Evolutionary conservation across 2,797 vertebrate genomes (phyloP).

Genomic region (Diplodus puntazzo): DNA sequence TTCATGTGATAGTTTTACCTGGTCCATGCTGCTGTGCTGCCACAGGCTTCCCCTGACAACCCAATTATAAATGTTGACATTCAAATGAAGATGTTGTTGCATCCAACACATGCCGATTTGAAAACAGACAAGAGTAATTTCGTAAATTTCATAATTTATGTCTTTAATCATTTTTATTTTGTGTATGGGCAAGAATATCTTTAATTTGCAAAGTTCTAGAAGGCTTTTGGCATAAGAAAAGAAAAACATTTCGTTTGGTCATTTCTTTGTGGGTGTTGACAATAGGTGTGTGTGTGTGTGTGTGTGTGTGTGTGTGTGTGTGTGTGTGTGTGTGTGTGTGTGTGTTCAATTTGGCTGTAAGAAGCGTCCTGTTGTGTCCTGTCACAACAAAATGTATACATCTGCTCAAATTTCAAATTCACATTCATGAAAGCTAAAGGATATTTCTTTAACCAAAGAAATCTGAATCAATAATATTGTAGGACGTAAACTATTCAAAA

Average conservation of each 20-base stretch:
- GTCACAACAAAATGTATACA: neutral
- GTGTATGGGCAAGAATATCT: neutral
- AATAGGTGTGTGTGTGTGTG: too few species aligned
- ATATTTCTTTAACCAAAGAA: too few species aligned
- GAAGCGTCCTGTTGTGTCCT: neutral
- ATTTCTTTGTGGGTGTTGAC: neutral
- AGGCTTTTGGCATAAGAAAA: neutral
- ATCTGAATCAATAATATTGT: too few species aligned
- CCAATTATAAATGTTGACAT: neutral
- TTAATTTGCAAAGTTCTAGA: neutral
- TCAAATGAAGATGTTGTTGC: neutral
- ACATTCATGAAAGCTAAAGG: neutral
- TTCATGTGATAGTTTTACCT: neutral
- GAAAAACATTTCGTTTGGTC: neutral
- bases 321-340: too few species aligned
- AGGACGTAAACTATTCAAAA: conserved; percentile 16
- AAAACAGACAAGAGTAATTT: neutral
- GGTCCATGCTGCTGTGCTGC: neutral
- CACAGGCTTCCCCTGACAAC: neutral
- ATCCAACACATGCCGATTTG: neutral
- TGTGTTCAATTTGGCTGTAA: neutral
- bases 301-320: too few species aligned
- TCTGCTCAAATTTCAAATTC: neutral
- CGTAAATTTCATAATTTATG: neutral
- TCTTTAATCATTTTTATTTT: neutral